Percentiles rank a stretch among this genome's conserved stretches.
phyloP scores from a whole-genome alignment of 2,113 vertebrate species.

The Clarias batrachus region DNA sequence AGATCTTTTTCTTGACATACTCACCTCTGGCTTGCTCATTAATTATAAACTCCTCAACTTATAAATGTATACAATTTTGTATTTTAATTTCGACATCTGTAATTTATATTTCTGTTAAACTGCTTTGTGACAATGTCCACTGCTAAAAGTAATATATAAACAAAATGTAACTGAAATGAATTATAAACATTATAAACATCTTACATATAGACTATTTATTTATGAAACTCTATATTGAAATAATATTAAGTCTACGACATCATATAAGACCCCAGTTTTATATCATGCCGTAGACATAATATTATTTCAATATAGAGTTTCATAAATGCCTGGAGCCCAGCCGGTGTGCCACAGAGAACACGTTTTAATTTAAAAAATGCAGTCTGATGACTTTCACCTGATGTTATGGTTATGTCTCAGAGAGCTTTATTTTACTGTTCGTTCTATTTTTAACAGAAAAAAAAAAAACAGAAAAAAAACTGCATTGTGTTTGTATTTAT shows the following conservation, averaged over 20 bases:
- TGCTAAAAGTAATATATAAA: no score
- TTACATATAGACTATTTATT: neutral
- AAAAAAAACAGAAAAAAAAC: neutral
- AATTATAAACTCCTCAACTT: no score
- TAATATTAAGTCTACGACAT: neutral
- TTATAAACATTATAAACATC: neutral
- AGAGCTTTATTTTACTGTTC: neutral
- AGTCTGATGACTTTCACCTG: neutral
- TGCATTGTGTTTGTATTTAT: neutral
- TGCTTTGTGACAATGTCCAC: no score
- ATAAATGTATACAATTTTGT: no score
- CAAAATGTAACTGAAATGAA: no score
- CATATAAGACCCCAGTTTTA: neutral
- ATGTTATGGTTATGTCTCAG: conserved; percentile 1
- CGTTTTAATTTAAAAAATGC: neutral
- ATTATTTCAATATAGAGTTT: neutral
- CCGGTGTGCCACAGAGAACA: neutral
- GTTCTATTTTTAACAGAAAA: neutral
- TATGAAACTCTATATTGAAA: neutral
- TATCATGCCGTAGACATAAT: neutral
- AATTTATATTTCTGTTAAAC: no score
- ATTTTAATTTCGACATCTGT: no score
- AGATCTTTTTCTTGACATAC: no score
- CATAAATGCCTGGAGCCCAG: neutral
- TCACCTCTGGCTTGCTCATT: no score